Base-by-base conservation (phyloP, 1,140 invertebrate genomes). In the Trachelipus rathkii region DNA sequence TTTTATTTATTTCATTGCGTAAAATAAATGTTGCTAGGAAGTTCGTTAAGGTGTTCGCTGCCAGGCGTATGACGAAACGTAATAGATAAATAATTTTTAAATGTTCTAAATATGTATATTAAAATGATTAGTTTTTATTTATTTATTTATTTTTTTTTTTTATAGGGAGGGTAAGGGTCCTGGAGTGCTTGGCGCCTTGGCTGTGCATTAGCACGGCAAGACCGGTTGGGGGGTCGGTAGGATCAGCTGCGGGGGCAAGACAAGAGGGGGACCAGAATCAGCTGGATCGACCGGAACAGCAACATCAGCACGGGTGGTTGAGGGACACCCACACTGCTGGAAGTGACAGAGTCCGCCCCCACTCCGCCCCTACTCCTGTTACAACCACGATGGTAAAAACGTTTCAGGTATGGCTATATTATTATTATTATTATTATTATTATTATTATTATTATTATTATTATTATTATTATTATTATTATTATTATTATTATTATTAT, bases 161-260 rank as follows among this genome's bases (percentile, higher is more conserved):
- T 67, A 43, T 77, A 81, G 79, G 79, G 67, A 71, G 77, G 77
- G 79, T 78, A 68, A 76, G 79, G 73, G 79, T 81, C 66, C 75
- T 81, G 79, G 79, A 81, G 77, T 81, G 79, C 76, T 70, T 81
- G 79, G 79, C 79, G 45, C 79, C 79, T 45, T 81, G 79, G 79
- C 75, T 81, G 75, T 81, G 79, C 73, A 78, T 81, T 76, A 81
- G 79, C 76, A 75, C 77, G n/a, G 77, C 79, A 21, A 74, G 79
- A 44, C 77, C 79, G 43, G 77, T 81, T 50, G 79, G 79, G 43
- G 79, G 79, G 43, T 78, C 79, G 44, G 79, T 78, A 67, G 79
- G 79, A 66, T 78, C 79, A 24, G 76, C 76, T 67, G 77, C 77
- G 44, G 75, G 71, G 43, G 74, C 77, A n/a, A 53, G 72, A 45